These are phyloP conservation scores for Cantharis flavilabris DNA, from an alignment of 2,888 invertebrate species.

Conservation along the genomic window DNA sequence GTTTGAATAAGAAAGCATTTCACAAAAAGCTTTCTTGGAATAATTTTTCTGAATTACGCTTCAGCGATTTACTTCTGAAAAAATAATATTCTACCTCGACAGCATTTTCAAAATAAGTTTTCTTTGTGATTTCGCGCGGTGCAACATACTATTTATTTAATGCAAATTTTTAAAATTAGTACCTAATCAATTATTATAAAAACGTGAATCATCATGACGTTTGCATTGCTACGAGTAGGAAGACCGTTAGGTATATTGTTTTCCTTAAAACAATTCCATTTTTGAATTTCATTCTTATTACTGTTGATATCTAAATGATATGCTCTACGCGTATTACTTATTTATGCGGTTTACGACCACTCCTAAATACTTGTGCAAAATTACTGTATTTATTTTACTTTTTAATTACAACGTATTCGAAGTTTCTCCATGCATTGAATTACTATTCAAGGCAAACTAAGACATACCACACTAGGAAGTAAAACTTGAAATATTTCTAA, in stretches of 20 bases:
- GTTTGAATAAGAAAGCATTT: neutral
- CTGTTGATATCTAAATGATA: neutral
- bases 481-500: neutral
- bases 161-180: neutral
- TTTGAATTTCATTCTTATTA: neutral
- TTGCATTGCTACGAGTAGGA: neutral
- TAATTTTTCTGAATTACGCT: neutral
- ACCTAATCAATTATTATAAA: neutral
- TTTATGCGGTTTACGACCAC: conserved; percentile 1
- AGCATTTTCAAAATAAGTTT: neutral
- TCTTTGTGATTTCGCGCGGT: neutral
- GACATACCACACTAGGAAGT: neutral
- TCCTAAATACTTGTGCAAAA: conserved; percentile 13
- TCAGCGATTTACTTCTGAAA: neutral
- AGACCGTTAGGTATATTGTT: neutral
- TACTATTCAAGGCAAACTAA: neutral
- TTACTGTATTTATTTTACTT: conserved; percentile 10
- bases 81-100: neutral
- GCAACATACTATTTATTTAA: neutral
- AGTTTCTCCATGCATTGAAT: neutral
- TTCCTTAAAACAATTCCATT: neutral
- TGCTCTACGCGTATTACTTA: neutral
- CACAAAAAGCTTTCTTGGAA: neutral
- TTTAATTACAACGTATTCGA: neutral
- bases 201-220: neutral